phyloP scores from a whole-genome alignment of 2,888 invertebrate species.

The Phortica magna region DNA sequence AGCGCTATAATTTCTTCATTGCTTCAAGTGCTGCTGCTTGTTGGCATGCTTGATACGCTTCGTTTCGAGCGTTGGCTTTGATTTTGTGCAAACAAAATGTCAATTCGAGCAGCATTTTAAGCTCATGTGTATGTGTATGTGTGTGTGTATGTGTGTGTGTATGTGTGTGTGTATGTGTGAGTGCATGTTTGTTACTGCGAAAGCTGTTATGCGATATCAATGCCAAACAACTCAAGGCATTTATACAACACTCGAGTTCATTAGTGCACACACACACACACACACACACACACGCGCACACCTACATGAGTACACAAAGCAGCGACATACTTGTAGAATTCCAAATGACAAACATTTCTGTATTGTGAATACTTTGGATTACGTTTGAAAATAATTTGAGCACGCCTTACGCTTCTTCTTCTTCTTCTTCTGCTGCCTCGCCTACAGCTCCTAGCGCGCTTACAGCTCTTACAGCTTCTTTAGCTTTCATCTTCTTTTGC shows the following conservation, averaged over 20 bases:
- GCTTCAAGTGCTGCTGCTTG: not conserved
- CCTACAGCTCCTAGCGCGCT: not conserved
- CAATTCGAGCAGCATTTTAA: slow-evolving; percentile 47
- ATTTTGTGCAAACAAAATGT: slow-evolving; percentile 57
- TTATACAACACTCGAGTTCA: not conserved
- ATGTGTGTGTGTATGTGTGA: slow-evolving; percentile 33
- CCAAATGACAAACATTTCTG: slow-evolving; percentile 21
- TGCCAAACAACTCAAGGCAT: not conserved
- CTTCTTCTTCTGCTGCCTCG: not conserved
- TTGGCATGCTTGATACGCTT: not conserved
- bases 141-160: slow-evolving; percentile 30
- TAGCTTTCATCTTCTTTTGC: not conserved
- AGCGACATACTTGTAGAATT: not conserved
- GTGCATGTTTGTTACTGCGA: slow-evolving; percentile 21
- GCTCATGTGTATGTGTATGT: slow-evolving; percentile 5
- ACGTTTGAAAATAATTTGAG: slow-evolving; percentile 1
- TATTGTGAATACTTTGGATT: slow-evolving; percentile 30
- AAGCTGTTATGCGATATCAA: not conserved
- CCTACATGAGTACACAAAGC: not conserved
- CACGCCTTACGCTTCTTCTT: not conserved
- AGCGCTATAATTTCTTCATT: slow-evolving; percentile 20
- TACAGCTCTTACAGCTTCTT: not conserved
- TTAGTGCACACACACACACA: slow-evolving; percentile 17
- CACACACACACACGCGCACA: not conserved
- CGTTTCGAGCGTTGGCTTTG: slow-evolving; percentile 36